Conservation (phyloP, 2,888 invertebrate genomes). For the Ceriagrion tenellum region DNA sequence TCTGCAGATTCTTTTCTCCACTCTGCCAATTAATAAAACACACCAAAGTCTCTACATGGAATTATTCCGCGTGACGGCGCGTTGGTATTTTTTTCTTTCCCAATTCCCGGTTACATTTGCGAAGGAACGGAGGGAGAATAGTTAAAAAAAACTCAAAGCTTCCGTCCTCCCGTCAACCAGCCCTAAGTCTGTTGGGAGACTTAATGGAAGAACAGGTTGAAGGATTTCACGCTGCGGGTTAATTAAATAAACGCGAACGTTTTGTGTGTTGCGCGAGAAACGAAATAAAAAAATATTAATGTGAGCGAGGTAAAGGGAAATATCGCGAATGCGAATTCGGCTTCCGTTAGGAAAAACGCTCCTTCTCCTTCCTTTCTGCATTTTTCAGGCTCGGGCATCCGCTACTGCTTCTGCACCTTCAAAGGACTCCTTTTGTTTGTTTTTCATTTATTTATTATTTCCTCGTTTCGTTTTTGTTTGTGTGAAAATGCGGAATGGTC, state of each 20-base stretch:
- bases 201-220: slow-evolving; percentile 19
- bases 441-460: neutral
- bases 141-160: neutral
- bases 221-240: neutral
- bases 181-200: neutral
- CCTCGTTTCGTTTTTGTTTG: neutral
- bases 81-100: neutral
- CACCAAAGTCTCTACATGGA: neutral
- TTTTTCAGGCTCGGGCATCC: neutral
- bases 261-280: neutral
- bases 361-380: neutral
- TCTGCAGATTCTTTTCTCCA: neutral
- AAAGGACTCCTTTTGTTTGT: neutral
- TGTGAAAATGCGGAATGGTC: neutral
- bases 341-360: neutral
- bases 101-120: neutral
- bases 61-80: neutral
- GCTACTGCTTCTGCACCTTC: neutral
- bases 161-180: neutral
- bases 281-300: neutral
- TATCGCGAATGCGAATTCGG: neutral
- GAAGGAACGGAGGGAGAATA: neutral
- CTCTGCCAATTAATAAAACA: neutral
- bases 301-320: neutral
- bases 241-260: neutral